Percentiles rank a stretch among this genome's conserved stretches.
phyloP scores from a whole-genome alignment of 2,888 invertebrate genomes.

The Ariolimax columbianus region DNA sequence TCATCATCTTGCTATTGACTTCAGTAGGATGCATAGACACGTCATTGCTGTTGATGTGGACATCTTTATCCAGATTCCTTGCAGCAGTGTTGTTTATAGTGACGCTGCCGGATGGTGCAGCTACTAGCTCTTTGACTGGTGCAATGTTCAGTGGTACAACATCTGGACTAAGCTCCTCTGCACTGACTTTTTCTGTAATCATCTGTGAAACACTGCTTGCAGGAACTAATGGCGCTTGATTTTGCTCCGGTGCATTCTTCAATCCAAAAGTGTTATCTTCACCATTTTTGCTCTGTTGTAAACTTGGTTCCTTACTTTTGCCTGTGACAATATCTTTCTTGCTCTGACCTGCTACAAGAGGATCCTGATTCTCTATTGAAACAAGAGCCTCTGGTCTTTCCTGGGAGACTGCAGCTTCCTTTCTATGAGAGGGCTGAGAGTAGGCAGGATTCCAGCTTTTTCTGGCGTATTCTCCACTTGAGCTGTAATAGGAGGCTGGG shows the following conservation, averaged over 20 bases:
- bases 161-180: neutral
- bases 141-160: neutral
- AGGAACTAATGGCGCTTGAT: neutral
- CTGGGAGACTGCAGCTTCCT: neutral
- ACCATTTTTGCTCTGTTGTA: neutral
- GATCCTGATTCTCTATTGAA: neutral
- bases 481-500: slow-evolving; percentile 16
- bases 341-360: neutral
- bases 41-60: neutral
- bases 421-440: neutral
- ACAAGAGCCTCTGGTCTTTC: neutral
- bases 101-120: neutral
- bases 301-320: neutral
- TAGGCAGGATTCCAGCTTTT: slow-evolving; percentile 13
- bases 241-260: neutral
- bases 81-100: neutral
- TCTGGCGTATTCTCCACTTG: slow-evolving; percentile 5
- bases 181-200: neutral
- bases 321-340: neutral
- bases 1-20: neutral
- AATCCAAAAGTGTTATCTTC: neutral
- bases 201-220: neutral
- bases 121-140: no score
- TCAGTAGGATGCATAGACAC: neutral
- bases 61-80: slow-evolving; percentile 1